Conservation (phyloP, 2,888 invertebrate species). For the Conops quadrifasciatus region DNA sequence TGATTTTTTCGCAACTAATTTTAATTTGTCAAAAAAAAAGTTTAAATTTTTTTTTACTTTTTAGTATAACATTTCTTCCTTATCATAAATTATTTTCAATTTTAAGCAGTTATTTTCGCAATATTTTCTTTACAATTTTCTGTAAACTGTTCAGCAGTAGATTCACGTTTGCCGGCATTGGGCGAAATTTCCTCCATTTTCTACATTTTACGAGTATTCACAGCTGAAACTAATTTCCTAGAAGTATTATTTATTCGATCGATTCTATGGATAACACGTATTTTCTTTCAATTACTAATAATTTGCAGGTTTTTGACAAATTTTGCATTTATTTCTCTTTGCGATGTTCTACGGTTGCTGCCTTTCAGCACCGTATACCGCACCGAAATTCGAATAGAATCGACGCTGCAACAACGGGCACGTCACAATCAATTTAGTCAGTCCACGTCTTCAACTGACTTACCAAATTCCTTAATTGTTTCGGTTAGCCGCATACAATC, state of each 20-base stretch:
- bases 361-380: background rate
- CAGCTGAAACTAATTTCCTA: too few relatives aligned
- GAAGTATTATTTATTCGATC: too few relatives aligned
- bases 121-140: too few relatives aligned
- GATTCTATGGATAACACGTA: conserved; percentile 52
- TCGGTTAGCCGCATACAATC: conserved; percentile 63
- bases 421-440: conserved; percentile 18
- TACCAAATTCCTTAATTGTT: conserved; percentile 63
- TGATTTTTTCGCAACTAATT: background rate
- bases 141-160: too few relatives aligned
- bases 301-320: conserved; percentile 30
- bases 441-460: conserved; percentile 24
- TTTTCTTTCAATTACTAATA: conserved; percentile 61
- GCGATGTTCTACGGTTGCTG: background rate
- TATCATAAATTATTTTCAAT: too few relatives aligned
- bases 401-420: background rate
- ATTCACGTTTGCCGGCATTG: too few relatives aligned
- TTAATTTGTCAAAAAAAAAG: background rate
- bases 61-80: too few relatives aligned
- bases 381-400: background rate
- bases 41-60: too few relatives aligned
- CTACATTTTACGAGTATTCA: too few relatives aligned
- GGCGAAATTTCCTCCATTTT: too few relatives aligned
- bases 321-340: conserved; percentile 11
- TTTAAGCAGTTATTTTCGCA: too few relatives aligned